Base-by-base conservation (phyloP, 2,797 vertebrate genomes). In the Alcedo quadribrachys region DNA sequence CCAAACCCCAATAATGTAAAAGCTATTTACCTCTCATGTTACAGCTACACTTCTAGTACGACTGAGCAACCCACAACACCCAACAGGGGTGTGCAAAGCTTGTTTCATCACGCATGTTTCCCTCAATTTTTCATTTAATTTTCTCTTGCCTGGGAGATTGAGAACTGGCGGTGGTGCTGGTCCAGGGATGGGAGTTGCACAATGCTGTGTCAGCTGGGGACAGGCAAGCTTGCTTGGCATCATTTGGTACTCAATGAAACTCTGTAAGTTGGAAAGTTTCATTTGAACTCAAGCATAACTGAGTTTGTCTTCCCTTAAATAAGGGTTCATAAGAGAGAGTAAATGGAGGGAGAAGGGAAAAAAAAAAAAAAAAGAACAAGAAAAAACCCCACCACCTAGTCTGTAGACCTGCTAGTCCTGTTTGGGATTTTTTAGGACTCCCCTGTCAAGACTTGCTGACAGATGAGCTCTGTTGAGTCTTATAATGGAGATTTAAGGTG, bases 221-320 rank as follows among this genome's bases (percentile, higher is more conserved):
- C 74, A 61, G 85, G 77, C 37, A 61, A 53, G 35, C 65, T 65
- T 25, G 93, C 70, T 67, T 70, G 80, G 93, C 92, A 87, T 93
- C 95, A 93, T 95, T 96, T 96, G 87, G 92, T 88, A 73, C 95
- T 73, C 92, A 95, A 84, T 93, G 95, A 93, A 95, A 96, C 80
- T 92, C 40, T 46, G 1, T 53, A 84, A 83, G 74, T 24, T 91
- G 87, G 81, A 84, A 95, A 96, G 89, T 91, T 91, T 92, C 74
- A 77, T 91, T 91, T 91, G 91, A 93, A 65, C 74, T 70, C 3
- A 5, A 86, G 85, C 70, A 92, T 85, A 89, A 84, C 70, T 73
- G 80, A 81, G 63, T 86, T 93, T 92, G 89, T 79, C 85, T 91
- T 84, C 67, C 70, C 55, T 67, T 95, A 93, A 96, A 92, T 54